A percentile compares a stretch with the other conserved stretches of the same genome.
phyloP scores from a whole-genome alignment of 2,797 vertebrate genomes.

The Miichthys miiuy region DNA sequence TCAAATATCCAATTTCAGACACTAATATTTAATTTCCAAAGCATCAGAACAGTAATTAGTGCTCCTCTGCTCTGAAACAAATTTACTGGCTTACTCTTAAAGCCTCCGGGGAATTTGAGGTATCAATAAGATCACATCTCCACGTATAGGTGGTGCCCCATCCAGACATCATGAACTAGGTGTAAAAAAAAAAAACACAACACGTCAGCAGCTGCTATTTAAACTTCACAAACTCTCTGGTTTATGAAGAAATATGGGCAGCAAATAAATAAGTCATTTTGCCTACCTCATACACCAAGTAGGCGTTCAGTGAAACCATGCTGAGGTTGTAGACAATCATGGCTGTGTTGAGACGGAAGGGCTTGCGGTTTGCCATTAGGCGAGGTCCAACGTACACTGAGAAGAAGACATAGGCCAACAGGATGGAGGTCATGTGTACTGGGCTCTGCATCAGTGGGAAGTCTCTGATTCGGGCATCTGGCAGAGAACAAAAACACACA shows the following conservation, averaged over 20 bases:
- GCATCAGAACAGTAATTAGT: neutral
- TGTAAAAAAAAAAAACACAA: neutral
- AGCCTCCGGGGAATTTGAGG: constrained; percentile 86
- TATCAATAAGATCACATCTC: constrained; percentile 94
- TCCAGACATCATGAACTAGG: constrained; percentile 95
- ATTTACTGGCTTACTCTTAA: constrained; percentile 87
- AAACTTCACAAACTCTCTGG: neutral
- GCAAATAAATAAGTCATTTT: neutral
- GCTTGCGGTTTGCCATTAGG: constrained; percentile 95
- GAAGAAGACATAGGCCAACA: constrained; percentile 89
- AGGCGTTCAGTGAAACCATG: constrained; percentile 92
- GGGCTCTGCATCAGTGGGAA: constrained; percentile 94
- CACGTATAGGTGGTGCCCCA: constrained; percentile 95
- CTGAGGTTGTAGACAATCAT: constrained; percentile 96
- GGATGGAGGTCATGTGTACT: constrained; percentile 87
- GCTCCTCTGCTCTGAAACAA: too few species aligned
- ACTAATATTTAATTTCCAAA: neutral
- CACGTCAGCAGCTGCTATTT: constrained; percentile 19
- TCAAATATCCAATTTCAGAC: neutral
- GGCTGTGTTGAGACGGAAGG: constrained; percentile 89
- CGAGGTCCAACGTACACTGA: constrained; percentile 91
- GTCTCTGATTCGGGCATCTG: constrained; percentile 90
- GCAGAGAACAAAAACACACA: constrained; percentile 39
- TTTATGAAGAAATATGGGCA: neutral
- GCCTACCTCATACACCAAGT: constrained; percentile 95